Conservation (phyloP, 2,113 vertebrate genomes). For the Coptodon bakossiorum region DNA sequence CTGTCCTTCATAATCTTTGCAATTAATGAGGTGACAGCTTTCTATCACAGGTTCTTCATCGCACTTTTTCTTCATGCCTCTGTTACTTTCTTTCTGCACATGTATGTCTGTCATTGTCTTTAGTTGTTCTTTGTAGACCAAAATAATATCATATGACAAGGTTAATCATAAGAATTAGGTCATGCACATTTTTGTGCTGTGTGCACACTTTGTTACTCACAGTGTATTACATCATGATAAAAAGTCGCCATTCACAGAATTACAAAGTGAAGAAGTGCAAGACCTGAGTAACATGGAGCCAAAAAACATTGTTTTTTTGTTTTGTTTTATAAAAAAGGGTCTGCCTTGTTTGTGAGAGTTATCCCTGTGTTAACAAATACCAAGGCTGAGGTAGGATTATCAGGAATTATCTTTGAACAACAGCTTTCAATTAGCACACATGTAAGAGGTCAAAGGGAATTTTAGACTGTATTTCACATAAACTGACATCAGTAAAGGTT, state of each 20-base stretch:
- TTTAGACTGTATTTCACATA: background rate
- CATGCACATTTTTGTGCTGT: background rate
- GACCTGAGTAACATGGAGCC: background rate
- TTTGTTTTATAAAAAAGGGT: background rate
- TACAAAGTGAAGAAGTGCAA: background rate
- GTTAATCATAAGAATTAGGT: background rate
- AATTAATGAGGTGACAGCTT: background rate
- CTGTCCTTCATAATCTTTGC: background rate
- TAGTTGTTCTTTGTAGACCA: background rate
- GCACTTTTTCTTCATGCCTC: background rate
- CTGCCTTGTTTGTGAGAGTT: background rate
- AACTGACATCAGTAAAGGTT: background rate
- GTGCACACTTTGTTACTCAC: background rate
- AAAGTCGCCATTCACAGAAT: background rate
- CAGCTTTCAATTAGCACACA: background rate
- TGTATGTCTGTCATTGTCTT: background rate
- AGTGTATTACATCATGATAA: background rate
- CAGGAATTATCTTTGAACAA: background rate
- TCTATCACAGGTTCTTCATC: background rate
- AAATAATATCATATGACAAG: background rate
- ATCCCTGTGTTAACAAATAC: background rate
- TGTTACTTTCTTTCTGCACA: background rate
- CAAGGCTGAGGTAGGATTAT: background rate
- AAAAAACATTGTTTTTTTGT: background rate
- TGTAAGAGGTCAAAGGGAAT: background rate